Percentiles rank a stretch among this genome's conserved stretches.
These are phyloP conservation scores for Drosophila nebulosa DNA, from an alignment of 1,140 invertebrate species.

Conservation along the genomic window DNA sequence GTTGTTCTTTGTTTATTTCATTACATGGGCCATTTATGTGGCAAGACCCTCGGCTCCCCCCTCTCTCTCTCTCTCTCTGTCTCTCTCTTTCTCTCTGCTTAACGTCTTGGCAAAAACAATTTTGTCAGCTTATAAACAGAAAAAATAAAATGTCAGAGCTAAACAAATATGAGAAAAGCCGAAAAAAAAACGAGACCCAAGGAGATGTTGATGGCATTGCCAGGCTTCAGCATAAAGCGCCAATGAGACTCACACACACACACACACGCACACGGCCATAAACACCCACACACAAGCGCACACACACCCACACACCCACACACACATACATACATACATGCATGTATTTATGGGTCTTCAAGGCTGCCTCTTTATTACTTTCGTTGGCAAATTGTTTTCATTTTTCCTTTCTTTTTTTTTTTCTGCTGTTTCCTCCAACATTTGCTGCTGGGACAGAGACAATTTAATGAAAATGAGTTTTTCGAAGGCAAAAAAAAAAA, in stretches of 20 bases:
- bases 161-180: slow-evolving; percentile 43
- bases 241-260: slow-evolving; percentile 42
- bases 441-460: slow-evolving; percentile 6
- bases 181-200: slow-evolving; percentile 10
- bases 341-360: slow-evolving; percentile 27
- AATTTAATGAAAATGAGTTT: slow-evolving; percentile 51
- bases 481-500: not conserved
- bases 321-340: slow-evolving; percentile 1
- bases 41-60: slow-evolving; percentile 9
- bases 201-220: not conserved
- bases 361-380: slow-evolving; percentile 54
- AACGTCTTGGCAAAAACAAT: slow-evolving; percentile 39
- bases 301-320: slow-evolving; percentile 4
- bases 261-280: slow-evolving; percentile 17
- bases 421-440: slow-evolving; percentile 5
- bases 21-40: slow-evolving; percentile 52
- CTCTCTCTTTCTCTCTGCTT: not conserved
- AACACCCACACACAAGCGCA: slow-evolving; percentile 15
- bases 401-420: slow-evolving; percentile 31
- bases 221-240: slow-evolving; percentile 50
- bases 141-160: slow-evolving; percentile 64
- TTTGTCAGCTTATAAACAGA: slow-evolving; percentile 72
- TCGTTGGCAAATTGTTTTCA: slow-evolving; percentile 61
- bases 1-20: slow-evolving; percentile 40
- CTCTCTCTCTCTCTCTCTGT: not conserved